Evolutionary conservation across 2,888 invertebrate species (phyloP).

Genomic region (Fabriciana adippe): DNA sequence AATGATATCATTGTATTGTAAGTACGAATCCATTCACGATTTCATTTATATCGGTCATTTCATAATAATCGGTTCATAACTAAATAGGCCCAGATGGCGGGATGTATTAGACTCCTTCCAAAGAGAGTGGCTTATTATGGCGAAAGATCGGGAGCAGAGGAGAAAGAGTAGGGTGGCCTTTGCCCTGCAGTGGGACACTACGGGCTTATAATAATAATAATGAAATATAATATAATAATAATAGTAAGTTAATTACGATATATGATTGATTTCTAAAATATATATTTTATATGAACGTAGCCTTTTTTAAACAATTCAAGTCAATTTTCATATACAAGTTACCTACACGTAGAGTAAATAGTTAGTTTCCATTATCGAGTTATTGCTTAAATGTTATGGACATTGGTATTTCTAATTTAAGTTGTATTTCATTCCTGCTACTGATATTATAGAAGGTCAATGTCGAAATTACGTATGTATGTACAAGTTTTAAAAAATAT

Average conservation of each 20-base stretch:
- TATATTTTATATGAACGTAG: no score
- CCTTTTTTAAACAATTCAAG: no score
- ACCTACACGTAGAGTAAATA: slow-evolving; percentile 2
- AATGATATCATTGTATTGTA: not conserved
- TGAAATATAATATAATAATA: no score
- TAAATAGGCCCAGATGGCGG: no score
- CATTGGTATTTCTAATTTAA: slow-evolving; percentile 6
- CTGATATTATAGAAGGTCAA: slow-evolving; percentile 29
- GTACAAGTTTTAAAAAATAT: not conserved
- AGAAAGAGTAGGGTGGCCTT: no score
- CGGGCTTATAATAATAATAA: no score
- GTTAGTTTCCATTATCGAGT: slow-evolving; percentile 7
- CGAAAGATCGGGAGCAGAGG: no score
- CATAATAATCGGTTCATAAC: not conserved
- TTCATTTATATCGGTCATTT: not conserved
- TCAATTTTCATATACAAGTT: not conserved
- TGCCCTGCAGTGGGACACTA: no score
- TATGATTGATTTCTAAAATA: no score
- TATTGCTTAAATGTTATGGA: slow-evolving; percentile 10
- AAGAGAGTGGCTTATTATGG: no score
- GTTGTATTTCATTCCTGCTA: slow-evolving; percentile 16
- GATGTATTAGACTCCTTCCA: no score
- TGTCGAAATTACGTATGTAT: slow-evolving; percentile 18
- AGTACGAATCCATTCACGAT: not conserved
- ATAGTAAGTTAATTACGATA: no score